These are phyloP conservation scores for Bolborhynchus lineola DNA, from an alignment of 2,113 vertebrate genomes.

Conservation along the genomic window DNA sequence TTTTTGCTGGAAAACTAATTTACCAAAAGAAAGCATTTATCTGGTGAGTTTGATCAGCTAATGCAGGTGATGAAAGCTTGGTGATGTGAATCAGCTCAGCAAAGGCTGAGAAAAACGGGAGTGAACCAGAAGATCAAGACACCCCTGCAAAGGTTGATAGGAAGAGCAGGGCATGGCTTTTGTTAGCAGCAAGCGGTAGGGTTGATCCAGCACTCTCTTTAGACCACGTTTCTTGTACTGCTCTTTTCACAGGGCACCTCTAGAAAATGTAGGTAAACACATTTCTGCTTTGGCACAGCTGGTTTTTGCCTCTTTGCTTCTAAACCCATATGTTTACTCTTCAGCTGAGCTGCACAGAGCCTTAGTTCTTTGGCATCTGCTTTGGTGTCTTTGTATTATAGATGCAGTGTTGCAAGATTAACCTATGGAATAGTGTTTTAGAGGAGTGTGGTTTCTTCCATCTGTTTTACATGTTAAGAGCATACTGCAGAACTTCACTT, in stretches of 20 bases:
- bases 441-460: not conserved
- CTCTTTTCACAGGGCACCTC: not conserved
- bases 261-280: not conserved
- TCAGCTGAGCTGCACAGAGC: not conserved
- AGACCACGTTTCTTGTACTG: not conserved
- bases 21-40: not conserved
- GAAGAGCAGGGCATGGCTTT: not conserved
- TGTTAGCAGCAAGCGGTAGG: not conserved
- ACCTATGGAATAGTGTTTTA: not conserved
- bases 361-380: not conserved
- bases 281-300: not conserved
- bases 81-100: not conserved
- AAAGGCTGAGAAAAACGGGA: not conserved
- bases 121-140: not conserved
- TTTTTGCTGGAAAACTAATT: not conserved
- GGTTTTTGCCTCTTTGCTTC: not conserved
- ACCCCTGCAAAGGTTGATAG: not conserved
- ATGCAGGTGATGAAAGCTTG: not conserved
- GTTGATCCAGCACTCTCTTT: not conserved
- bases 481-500: not conserved
- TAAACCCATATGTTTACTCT: not conserved
- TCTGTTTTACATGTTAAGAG: not conserved
- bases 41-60: not conserved
- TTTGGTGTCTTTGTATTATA: not conserved
- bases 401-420: not conserved